Percentiles rank a stretch among this genome's conserved stretches.
Evolutionary conservation across 2,797 vertebrate genomes (phyloP).

Genomic region (Mormyrus proboscirostris): DNA sequence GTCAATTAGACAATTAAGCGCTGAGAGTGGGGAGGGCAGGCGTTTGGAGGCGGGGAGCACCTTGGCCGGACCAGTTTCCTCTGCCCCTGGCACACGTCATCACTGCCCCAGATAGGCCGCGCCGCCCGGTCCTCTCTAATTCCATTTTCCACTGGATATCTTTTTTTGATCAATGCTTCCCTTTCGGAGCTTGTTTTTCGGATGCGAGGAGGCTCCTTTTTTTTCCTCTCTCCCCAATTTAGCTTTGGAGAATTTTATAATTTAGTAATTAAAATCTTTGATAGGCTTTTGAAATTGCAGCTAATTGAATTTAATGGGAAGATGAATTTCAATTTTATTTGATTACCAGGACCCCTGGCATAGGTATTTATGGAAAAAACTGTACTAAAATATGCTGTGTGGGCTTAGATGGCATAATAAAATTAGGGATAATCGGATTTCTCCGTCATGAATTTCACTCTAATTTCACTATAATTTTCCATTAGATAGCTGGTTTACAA

Average conservation of each 20-base stretch:
- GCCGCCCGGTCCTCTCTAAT: slow-evolving; percentile 63
- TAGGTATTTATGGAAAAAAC: slow-evolving; percentile 99
- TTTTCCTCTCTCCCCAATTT: slow-evolving; percentile 83
- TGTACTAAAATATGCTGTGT: slow-evolving; percentile 99
- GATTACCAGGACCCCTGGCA: slow-evolving; percentile 99
- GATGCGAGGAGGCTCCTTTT: slow-evolving; percentile 90
- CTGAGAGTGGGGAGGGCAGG: slow-evolving; percentile 76
- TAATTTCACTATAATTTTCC: slow-evolving; percentile 99
- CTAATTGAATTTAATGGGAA: slow-evolving; percentile 99
- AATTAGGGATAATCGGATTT: slow-evolving; percentile 99
- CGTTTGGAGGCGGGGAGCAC: slow-evolving; percentile 73
- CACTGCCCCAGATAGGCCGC: slow-evolving; percentile 64
- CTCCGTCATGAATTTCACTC: slow-evolving; percentile 99
- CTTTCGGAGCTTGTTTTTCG: slow-evolving; percentile 80
- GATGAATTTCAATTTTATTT: slow-evolving; percentile 99
- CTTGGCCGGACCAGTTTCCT: slow-evolving; percentile 75
- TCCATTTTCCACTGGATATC: slow-evolving; percentile 72
- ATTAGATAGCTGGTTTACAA: slow-evolving; percentile 99
- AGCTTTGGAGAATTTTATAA: slow-evolving; percentile 99
- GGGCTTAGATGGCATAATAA: slow-evolving; percentile 99
- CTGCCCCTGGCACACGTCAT: slow-evolving; percentile 68
- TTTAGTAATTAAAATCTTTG: slow-evolving; percentile 99
- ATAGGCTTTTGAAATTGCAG: slow-evolving; percentile 99
- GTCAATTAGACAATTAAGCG: slow-evolving; percentile 79
- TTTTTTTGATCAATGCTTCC: slow-evolving; percentile 79